phyloP scores from a whole-genome alignment of 2,797 vertebrate species.

The Rostrhamus sociabilis region DNA sequence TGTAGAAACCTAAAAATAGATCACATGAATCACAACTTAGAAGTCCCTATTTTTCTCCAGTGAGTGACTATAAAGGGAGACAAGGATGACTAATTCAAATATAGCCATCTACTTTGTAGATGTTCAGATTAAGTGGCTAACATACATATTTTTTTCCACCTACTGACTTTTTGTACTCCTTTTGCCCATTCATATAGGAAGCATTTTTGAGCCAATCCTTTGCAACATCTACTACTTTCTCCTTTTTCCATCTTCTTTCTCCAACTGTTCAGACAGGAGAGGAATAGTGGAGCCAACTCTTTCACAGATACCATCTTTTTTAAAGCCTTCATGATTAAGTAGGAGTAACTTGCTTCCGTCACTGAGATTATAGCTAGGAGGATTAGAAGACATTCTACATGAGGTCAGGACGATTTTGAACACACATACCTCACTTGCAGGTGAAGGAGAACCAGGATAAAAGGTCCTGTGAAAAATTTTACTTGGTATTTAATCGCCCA shows the following conservation, averaged over 20 bases:
- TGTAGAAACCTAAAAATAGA: constrained; percentile 33
- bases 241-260: background rate
- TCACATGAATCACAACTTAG: constrained; percentile 10
- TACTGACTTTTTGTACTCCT: background rate
- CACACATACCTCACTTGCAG: background rate
- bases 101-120: background rate
- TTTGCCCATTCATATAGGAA: background rate
- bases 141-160: background rate
- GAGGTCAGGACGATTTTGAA: background rate
- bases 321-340: background rate
- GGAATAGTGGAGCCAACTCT: background rate
- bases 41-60: constrained; percentile 14
- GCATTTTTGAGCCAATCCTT: background rate
- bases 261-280: background rate
- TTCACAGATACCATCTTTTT: background rate
- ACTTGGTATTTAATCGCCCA: background rate
- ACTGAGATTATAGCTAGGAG: background rate
- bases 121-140: background rate
- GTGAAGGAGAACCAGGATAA: background rate
- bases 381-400: background rate
- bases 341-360: background rate
- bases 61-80: constrained; percentile 13
- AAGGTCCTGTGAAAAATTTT: background rate
- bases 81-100: constrained; percentile 9
- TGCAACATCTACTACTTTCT: background rate